A percentile compares a stretch with the other conserved stretches of the same genome.
Evolutionary conservation across 2,113 vertebrate genomes (phyloP).

Genomic region (Peucedramus taeniatus): DNA sequence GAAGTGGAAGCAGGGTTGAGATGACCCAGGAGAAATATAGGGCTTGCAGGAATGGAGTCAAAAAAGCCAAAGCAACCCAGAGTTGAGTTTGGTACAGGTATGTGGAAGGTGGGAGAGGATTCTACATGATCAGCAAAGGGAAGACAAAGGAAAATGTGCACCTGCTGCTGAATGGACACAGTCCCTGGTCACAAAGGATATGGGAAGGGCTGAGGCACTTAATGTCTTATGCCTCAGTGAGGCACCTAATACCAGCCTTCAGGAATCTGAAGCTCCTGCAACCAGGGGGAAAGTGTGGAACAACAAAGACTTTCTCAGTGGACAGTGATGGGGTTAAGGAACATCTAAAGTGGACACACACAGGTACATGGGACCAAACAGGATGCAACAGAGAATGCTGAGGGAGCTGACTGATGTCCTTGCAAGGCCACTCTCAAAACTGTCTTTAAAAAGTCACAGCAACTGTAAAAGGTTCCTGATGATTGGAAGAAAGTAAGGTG

Average conservation of each 20-base stretch:
- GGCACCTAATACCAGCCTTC: not conserved
- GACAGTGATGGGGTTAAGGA: not conserved
- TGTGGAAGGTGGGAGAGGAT: not conserved
- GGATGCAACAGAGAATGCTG: not conserved
- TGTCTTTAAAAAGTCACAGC: not conserved
- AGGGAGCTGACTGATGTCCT: not conserved
- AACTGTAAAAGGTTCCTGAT: not conserved
- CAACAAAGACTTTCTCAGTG: not conserved
- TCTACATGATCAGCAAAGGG: not conserved
- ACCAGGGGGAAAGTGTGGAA: not conserved
- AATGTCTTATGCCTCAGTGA: not conserved
- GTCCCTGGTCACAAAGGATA: not conserved
- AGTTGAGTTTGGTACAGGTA: not conserved
- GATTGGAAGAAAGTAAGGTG: not conserved
- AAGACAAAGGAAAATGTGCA: not conserved
- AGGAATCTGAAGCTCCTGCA: not conserved
- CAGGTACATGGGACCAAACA: not conserved
- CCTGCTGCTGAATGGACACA: not conserved
- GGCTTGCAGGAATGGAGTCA: not conserved
- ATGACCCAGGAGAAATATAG: not conserved
- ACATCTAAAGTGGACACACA: not conserved
- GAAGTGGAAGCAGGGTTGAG: not conserved
- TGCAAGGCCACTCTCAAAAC: not conserved
- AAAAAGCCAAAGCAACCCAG: not conserved
- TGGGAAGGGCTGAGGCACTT: not conserved